Conservation (phyloP, 2,113 vertebrate species). For the Gracilinanus agilis region DNA sequence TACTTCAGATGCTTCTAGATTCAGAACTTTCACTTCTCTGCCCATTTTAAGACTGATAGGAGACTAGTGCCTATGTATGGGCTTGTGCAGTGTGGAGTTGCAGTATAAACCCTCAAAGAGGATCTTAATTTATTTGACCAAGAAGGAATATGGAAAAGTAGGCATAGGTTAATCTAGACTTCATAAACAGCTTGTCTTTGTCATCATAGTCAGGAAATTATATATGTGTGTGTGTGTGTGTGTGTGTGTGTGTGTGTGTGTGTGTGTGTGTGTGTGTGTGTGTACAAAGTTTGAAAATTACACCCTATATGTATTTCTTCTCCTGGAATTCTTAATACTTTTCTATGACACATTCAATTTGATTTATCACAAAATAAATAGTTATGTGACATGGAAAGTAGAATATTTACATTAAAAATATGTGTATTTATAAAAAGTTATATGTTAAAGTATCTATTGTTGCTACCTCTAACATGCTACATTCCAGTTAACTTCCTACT, state of each 20-base stretch:
- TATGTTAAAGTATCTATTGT: no score
- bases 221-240: no score
- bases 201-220: no score
- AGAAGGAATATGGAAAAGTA: conserved; percentile 15
- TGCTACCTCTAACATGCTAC: no score
- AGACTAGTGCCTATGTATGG: background rate
- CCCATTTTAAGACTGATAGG: conserved; percentile 4
- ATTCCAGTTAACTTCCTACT: no score
- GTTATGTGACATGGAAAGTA: no score
- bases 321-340: background rate
- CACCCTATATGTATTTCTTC: background rate
- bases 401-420: no score
- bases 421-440: no score
- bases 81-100: background rate
- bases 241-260: no score
- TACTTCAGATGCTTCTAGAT: background rate
- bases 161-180: background rate
- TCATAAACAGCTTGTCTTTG: background rate
- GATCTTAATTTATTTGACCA: background rate
- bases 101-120: conserved; percentile 3
- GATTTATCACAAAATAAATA: no score
- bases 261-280: no score
- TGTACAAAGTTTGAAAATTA: background rate
- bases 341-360: no score
- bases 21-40: conserved; percentile 25